phyloP scores from a whole-genome alignment of 2,888 invertebrate species.

The Cantharis flavilabris region DNA sequence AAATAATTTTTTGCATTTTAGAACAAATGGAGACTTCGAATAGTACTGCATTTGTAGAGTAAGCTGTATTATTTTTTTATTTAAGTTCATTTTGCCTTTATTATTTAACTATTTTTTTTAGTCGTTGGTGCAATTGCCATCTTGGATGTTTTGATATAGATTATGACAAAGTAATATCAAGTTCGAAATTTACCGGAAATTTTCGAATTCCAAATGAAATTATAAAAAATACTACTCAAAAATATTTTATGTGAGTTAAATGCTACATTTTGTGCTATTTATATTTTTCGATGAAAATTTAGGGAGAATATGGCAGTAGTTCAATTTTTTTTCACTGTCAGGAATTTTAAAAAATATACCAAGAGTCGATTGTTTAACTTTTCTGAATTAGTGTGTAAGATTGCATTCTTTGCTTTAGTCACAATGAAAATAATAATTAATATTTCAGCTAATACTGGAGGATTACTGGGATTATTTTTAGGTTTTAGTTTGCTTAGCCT shows the following conservation, averaged over 20 bases:
- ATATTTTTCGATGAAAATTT: constrained; percentile 35
- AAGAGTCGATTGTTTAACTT: constrained; percentile 78
- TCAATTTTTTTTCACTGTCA: constrained; percentile 71
- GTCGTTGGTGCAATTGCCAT: constrained; percentile 63
- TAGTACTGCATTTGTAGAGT: neutral
- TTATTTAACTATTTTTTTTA: neutral
- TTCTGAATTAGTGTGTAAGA: constrained; percentile 72
- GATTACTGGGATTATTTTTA: constrained; percentile 79
- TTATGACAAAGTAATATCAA: constrained; percentile 58
- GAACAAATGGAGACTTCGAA: neutral
- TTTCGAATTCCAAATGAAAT: constrained; percentile 33
- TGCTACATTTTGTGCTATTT: neutral
- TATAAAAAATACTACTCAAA: constrained; percentile 30
- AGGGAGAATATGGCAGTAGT: constrained; percentile 71
- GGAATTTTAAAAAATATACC: constrained; percentile 68
- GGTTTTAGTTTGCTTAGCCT: constrained; percentile 83
- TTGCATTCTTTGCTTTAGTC: too few relatives aligned
- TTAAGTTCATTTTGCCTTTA: neutral
- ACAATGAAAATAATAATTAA: neutral
- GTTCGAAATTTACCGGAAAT: constrained; percentile 36
- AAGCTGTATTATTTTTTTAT: neutral
- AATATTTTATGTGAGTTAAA: constrained; percentile 42
- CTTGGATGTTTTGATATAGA: constrained; percentile 79
- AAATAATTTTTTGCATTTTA: neutral
- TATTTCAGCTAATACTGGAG: constrained; percentile 77